These are phyloP conservation scores for Semicossyphus pulcher DNA, from an alignment of 2,113 vertebrate species.

Conservation along the genomic window DNA sequence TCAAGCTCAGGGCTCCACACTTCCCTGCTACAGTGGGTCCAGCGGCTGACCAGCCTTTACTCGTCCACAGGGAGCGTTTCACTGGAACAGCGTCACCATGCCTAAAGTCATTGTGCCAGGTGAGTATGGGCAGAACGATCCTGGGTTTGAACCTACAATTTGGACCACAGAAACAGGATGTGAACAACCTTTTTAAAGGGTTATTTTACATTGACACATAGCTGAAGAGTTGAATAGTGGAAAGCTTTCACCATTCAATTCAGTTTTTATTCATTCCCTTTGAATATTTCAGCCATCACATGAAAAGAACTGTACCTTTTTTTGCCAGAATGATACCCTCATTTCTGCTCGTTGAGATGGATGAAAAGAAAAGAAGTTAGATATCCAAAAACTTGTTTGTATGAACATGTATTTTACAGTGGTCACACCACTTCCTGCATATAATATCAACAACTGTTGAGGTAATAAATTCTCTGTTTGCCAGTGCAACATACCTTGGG, in stretches of 20 bases:
- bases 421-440: conserved; percentile 9
- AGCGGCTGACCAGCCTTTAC: conserved; percentile 52
- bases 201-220: background rate
- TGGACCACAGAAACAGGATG: background rate
- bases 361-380: background rate
- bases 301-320: background rate
- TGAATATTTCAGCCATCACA: background rate
- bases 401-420: background rate
- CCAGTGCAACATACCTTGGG: background rate
- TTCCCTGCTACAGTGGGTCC: conserved; percentile 60
- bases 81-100: conserved; percentile 78
- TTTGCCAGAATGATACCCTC: background rate
- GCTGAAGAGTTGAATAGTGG: background rate
- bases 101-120: conserved; percentile 84
- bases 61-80: conserved; percentile 61
- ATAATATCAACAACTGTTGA: conserved; percentile 14
- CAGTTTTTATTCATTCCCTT: background rate
- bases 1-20: conserved; percentile 49
- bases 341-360: background rate
- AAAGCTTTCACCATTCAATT: background rate
- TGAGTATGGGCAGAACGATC: conserved; percentile 77
- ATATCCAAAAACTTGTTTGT: background rate
- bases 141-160: conserved; percentile 11
- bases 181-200: background rate
- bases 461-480: conserved; percentile 26